Conservation (phyloP, 2,888 invertebrate species). For the Harpalus rubripes region DNA sequence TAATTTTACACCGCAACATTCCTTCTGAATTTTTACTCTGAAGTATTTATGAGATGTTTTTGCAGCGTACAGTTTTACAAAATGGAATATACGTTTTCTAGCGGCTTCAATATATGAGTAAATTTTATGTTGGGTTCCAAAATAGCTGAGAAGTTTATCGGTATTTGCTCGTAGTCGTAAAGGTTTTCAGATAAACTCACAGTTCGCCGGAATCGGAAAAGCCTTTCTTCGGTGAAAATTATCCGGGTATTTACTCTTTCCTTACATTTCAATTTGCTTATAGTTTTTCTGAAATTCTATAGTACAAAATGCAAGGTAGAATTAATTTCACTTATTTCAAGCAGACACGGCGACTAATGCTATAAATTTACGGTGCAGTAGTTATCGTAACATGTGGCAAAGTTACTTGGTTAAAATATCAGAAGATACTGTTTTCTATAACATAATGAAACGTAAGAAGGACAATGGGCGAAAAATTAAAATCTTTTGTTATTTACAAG, state of each 20-base stretch:
- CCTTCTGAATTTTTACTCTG: not conserved
- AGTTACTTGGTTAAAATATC: too few species aligned
- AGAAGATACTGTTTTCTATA: too few species aligned
- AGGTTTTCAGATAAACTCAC: not conserved
- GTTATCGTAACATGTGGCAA: too few species aligned
- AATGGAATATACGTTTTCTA: not conserved
- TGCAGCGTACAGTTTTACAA: not conserved
- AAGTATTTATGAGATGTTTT: constrained; percentile 1
- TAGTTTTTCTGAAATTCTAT: not conserved
- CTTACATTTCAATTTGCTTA: constrained; percentile 10
- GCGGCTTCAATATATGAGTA: constrained; percentile 1
- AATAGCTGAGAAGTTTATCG: constrained; percentile 46
- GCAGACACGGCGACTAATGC: too few species aligned
- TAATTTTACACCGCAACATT: constrained; percentile 21
- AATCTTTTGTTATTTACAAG: too few species aligned
- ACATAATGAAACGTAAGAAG: too few species aligned
- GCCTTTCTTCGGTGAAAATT: constrained; percentile 9
- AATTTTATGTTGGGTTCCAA: constrained; percentile 21
- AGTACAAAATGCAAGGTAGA: not conserved
- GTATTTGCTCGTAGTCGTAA: constrained; percentile 25
- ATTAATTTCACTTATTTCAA: too few species aligned
- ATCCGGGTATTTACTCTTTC: constrained; percentile 7
- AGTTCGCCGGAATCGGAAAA: constrained; percentile 18
- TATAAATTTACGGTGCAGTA: too few species aligned
- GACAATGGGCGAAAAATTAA: too few species aligned